Evolutionary conservation across 2,888 invertebrate species (phyloP).

Genomic region (Eugnorisma glareosa): DNA sequence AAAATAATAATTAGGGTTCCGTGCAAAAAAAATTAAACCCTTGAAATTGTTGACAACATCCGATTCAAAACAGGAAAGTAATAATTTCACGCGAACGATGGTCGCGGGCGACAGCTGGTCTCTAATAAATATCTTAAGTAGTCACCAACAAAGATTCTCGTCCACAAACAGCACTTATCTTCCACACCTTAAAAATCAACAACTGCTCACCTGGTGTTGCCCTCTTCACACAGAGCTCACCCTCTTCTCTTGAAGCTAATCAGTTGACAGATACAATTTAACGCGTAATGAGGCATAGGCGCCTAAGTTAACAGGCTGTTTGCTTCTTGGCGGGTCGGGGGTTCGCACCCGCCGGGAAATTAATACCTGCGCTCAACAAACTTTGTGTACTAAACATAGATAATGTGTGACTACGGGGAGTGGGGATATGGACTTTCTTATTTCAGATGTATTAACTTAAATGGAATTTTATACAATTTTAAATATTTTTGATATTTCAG

Average conservation of each 20-base stretch:
- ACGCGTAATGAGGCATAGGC: conserved; percentile 62
- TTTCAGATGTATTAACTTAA: not conserved
- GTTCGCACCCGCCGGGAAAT: conserved; percentile 77
- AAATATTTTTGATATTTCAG: not conserved
- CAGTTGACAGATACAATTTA: conserved; percentile 71
- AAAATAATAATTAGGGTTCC: no score
- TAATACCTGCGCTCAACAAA: conserved; percentile 76
- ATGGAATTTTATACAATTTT: not conserved
- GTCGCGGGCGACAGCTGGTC: no score
- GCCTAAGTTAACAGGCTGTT: conserved; percentile 65
- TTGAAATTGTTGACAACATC: no score
- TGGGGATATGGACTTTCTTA: conserved; percentile 47
- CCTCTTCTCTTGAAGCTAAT: conserved; percentile 63
- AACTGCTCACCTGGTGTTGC: conserved; percentile 26
- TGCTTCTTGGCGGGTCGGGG: conserved; percentile 71
- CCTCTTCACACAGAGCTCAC: conserved; percentile 20
- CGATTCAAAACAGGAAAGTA: no score
- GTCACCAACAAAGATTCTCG: no score
- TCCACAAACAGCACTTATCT: not conserved
- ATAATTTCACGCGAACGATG: no score
- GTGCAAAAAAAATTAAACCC: no score
- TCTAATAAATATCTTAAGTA: not conserved
- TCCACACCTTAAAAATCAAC: not conserved
- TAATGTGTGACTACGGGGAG: conserved; percentile 46
- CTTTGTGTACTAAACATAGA: conserved; percentile 72